Evolutionary conservation across 1,140 invertebrate species (phyloP), one percentile per base, ranked within the genome.

Genomic region (Drosophila saltans): DNA sequence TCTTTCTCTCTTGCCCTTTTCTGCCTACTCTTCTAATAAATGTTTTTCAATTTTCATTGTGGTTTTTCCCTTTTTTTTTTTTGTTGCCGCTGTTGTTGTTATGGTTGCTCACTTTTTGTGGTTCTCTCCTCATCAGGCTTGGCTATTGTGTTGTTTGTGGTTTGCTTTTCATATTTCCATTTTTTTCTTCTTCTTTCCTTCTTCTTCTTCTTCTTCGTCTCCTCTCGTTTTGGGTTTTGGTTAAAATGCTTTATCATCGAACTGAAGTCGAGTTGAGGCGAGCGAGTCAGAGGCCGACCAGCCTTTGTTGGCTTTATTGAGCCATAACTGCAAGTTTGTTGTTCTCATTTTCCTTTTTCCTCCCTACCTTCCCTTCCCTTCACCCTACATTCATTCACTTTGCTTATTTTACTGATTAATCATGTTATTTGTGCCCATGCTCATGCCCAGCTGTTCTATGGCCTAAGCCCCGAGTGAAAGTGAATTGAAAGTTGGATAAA

Each of bases 21-120:
- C 33, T 36, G 33, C 16, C 39, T 45, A 28, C 67, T 60, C 52
- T 65, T 70, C 83, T 88, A 89, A 84, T 84, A 88, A 88, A 88
- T 88, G 83, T 89, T 88, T 88, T 88, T 89, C 80, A 88, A 89
- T 88, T 88, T 89, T 89, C 74, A 66, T 89, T 84, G 80, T 57
- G 80, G 72, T 72, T 82, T 72, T 72, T 86, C 67, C 33, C n/a
- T 41, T 60, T 60, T 21, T 40, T 40, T 62, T 58, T 59, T 39
- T 48, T 61, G 28, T 40, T 66, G 36, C 56, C 64, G 72, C 55
- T 64, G 36, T 39, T 39, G 60, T 28, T 41, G 10, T 41, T 41
- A 40, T 62, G 39, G 40, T 64, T 43, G 60, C 66, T 76, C 45
- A 52, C 24, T 52, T 52, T 52, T 52, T 52, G 45, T 52, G 45